Evolutionary conservation across 35 echinoderm and acorn worm species (phyloP), one percentile per base, ranked within the genome.

Genomic region (Heliocidaris erythrogramma): DNA sequence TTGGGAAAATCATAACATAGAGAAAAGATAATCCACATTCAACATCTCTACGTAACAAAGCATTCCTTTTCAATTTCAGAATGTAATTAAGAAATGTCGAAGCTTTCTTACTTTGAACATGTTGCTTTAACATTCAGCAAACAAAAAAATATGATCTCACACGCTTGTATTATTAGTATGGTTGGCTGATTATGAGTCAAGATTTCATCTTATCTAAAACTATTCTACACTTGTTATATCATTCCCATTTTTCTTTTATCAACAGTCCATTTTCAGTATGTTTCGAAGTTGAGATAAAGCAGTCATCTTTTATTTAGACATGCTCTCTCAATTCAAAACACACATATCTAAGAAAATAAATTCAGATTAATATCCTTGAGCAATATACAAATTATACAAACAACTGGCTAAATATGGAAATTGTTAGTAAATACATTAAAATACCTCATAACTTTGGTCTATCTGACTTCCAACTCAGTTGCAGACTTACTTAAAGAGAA

Each of bases 1-100:
- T 48, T 42, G 47, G 87, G 47, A 89, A 89, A 89, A 89, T 89
- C 87, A 89, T 47, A 89, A 18, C 87, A 89, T 32, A 89, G 21
- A 86, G 31, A 89, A 47, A 89, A 47, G 18, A 35, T 32, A 48
- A 89, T 89, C 87, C 87, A 32, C 29, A 89, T 89, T 78, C 7
- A n/a, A 78, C 65, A 18, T 78, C 21, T 78, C 65, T 78, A 78
- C 65, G 65, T 21, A 78, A 78, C 65, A 17, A 78, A 78, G 27
- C 65, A 78, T 78, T 78, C 65, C 17, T 78, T n/a, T n/a, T 78
- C 7, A 78, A 78, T 78, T 78, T 78, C 65, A 78, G 65, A 78
- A 78, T 78, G 65, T 78, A 78, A 18, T 27, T 24, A 78, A 78
- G 61, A 71, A 71, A n/a, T 78, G 18, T 27, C 27, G 21, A n/a